Conservation (phyloP, 2,888 invertebrate genomes). For the Pyrrhia umbra region DNA sequence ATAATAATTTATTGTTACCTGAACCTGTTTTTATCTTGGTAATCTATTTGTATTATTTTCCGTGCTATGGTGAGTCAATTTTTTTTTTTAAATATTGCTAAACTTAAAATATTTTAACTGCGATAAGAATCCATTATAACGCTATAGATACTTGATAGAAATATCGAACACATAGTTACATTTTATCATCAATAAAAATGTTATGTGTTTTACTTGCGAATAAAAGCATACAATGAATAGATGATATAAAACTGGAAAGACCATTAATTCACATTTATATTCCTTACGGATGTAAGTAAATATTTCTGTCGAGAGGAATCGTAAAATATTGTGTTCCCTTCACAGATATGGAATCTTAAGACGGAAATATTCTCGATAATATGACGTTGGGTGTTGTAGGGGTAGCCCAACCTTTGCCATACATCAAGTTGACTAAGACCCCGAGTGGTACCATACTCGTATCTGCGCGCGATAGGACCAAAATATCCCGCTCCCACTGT, state of each 20-base stretch:
- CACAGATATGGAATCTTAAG: conserved; percentile 31
- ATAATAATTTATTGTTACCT: too few species aligned
- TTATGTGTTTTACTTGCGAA: neutral
- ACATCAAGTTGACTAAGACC: conserved; percentile 76
- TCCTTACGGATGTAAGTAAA: conserved; percentile 36
- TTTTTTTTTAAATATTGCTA: too few species aligned
- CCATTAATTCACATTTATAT: conserved; percentile 42
- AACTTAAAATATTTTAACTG: too few species aligned
- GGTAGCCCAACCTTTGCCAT: conserved; percentile 63
- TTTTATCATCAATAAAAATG: conserved; percentile 11
- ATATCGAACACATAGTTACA: too few species aligned
- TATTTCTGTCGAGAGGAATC: conserved; percentile 41
- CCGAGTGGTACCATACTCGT: conserved; percentile 67
- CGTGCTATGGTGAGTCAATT: too few species aligned
- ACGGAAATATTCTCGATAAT: conserved; percentile 47
- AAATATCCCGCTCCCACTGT: conserved; percentile 72
- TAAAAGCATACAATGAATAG: conserved; percentile 6
- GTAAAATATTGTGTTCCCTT: conserved; percentile 44
- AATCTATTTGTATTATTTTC: too few species aligned
- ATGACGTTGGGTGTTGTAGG: conserved; percentile 41
- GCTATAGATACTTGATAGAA: too few species aligned
- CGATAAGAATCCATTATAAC: too few species aligned
- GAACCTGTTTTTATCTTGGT: too few species aligned
- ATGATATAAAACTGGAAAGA: conserved; percentile 27
- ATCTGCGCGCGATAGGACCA: conserved; percentile 73